phyloP scores from a whole-genome alignment of 1,140 invertebrate species.

The Halictus rubicundus region DNA sequence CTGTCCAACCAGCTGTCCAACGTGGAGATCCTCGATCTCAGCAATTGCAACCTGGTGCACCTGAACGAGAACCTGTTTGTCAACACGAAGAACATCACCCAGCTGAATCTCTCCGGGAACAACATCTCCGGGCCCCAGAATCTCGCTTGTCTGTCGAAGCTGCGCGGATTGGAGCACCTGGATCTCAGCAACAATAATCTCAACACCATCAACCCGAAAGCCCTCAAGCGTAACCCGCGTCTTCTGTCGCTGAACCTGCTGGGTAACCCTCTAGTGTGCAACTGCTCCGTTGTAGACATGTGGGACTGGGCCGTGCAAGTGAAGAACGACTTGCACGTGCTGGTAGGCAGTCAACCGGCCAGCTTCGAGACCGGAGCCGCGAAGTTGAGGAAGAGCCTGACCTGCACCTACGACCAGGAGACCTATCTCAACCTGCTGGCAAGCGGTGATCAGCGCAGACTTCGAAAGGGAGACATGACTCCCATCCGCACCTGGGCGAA shows the following conservation, averaged over 20 bases:
- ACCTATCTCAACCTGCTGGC: constrained; percentile 80
- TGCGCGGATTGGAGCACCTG: constrained; percentile 83
- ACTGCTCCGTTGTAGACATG: constrained; percentile 86
- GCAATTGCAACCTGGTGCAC: constrained; percentile 83
- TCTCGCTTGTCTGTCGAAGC: constrained; percentile 82
- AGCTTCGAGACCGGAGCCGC: constrained; percentile 80
- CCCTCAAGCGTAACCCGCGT: constrained; percentile 82
- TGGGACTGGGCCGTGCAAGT: constrained; percentile 87
- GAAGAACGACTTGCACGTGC: constrained; percentile 84
- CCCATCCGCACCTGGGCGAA: constrained; percentile 87
- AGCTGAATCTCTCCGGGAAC: constrained; percentile 84
- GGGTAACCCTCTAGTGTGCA: constrained; percentile 86
- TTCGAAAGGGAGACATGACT: constrained; percentile 82
- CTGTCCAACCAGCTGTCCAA: constrained; percentile 85
- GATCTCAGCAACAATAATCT: constrained; percentile 85
- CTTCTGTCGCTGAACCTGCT: constrained; percentile 83
- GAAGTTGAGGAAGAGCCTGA: constrained; percentile 84
- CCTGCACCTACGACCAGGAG: constrained; percentile 84
- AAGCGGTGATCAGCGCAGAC: constrained; percentile 79
- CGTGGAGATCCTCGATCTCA: constrained; percentile 84
- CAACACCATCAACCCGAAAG: constrained; percentile 81
- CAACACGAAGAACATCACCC: constrained; percentile 83
- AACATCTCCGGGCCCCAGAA: constrained; percentile 80
- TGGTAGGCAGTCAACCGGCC: constrained; percentile 82
- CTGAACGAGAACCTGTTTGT: constrained; percentile 84